Evolutionary conservation across 1,140 invertebrate species (phyloP), one percentile per base, ranked within the genome.

Genomic region (Bombus sylvicola): DNA sequence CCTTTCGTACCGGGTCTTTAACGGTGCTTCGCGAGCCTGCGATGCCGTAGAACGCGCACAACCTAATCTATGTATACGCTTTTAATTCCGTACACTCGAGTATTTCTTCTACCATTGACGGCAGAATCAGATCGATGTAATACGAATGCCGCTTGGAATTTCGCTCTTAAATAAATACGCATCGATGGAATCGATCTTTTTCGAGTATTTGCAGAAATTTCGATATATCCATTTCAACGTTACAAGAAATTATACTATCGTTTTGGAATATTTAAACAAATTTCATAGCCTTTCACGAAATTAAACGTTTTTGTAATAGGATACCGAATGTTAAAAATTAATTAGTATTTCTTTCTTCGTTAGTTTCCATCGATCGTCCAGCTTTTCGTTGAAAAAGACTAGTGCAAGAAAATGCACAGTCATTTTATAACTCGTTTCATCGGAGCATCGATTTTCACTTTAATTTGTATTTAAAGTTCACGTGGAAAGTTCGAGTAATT

Each of bases 391-490:
- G 6, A 47, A 68, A 68, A 22, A 37, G 1, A 0, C 22, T 37
- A 2, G 4, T 3, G 8, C 31, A 47, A 47, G 22, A 37, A 68
- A 37, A 37, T 37, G 18, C 10, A 10, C 9, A 59, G 25, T 22
- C 53, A 28, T 76, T 37, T 37, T 25, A 37, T 34, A 37, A 37
- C 53, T 37, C 74, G 53, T 76, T 76, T n/a, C 53, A 59, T 28
- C 22, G 34, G 3, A 37, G 15, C 75, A 62, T 39, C 57, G 37
- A 64, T 28, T 77, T 62, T 64, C 75, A 1, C 57, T 77, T 77
- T 77, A 77, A 77, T 62, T 77, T 41, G 37, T 31, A 77, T 77
- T 41, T 64, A 62, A 34, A 62, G 57, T 77, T 77, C 57, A 22
- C 13, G 75, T 12, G 57, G 28, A 64, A 64, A 59, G 75, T 59